Evolutionary conservation across 2,888 invertebrate genomes (phyloP).

Genomic region (Imbricaverruca yamaguchii): DNA sequence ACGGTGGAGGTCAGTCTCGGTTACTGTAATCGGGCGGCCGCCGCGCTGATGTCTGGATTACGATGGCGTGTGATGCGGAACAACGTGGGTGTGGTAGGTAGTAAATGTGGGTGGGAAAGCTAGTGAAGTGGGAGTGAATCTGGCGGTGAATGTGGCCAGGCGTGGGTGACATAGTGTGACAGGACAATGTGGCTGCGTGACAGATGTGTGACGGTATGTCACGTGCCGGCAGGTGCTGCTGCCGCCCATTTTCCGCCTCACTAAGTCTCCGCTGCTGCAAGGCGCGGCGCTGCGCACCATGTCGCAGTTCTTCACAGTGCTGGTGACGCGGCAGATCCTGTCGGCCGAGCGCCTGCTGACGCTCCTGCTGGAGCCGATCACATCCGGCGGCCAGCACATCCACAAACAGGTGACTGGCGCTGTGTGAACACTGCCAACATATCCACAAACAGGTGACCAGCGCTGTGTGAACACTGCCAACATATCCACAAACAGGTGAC

Average conservation of each 20-base stretch:
- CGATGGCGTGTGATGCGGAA: no score
- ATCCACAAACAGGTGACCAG: conserved; percentile 31
- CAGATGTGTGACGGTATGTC: no score
- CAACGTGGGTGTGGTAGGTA: no score
- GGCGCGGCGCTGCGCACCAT: conserved; percentile 47
- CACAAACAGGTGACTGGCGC: conserved; percentile 50
- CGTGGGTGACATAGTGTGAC: no score
- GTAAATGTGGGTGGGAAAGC: no score
- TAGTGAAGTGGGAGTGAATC: no score
- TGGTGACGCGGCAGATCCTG: conserved; percentile 28
- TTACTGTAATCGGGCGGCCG: no score
- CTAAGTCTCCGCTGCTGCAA: conserved; percentile 85
- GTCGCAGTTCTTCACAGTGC: conserved; percentile 30
- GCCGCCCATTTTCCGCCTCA: conserved; percentile 74
- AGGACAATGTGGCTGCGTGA: no score
- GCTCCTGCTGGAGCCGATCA: conserved; percentile 65
- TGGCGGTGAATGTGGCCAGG: no score
- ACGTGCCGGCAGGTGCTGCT: conserved; percentile 41
- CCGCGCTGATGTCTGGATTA: no score
- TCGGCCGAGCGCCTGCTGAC: conserved; percentile 51
- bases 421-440: conserved; percentile 19
- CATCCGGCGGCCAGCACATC: conserved; percentile 49
- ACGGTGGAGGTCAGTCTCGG: neutral
- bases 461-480: neutral
- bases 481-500: neutral